Percentiles rank a stretch among this genome's conserved stretches.
phyloP scores from a whole-genome alignment of 1,140 invertebrate genomes.

The Bilobella aurantiaca region DNA sequence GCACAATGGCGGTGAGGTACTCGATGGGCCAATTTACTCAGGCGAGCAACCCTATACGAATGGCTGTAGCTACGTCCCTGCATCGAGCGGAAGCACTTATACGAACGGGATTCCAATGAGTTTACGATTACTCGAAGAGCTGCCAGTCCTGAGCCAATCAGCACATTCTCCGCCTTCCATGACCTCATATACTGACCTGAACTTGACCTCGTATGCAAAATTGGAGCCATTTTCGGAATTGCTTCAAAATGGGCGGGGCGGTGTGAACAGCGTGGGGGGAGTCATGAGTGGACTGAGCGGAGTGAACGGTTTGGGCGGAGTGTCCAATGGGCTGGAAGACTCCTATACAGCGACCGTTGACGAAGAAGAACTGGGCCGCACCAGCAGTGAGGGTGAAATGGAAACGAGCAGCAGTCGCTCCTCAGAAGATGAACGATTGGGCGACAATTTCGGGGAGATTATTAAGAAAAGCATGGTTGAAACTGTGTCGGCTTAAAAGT shows the following conservation, averaged over 20 bases:
- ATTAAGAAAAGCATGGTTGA: slow-evolving; percentile 87
- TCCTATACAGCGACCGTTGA: slow-evolving; percentile 11
- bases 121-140: too few relatives aligned
- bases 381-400: slow-evolving; percentile 16
- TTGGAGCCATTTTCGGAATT: slow-evolving; percentile 60
- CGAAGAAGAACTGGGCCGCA: slow-evolving; percentile 24
- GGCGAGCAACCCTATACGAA: too few relatives aligned
- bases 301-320: too few relatives aligned
- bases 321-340: slow-evolving; percentile 42
- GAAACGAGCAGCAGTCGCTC: slow-evolving; percentile 16
- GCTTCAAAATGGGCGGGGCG: slow-evolving; percentile 45
- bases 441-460: slow-evolving; percentile 78
- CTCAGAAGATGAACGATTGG: slow-evolving; percentile 21
- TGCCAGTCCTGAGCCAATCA: too few relatives aligned
- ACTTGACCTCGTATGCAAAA: slow-evolving; percentile 42
- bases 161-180: background rate
- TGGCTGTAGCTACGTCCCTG: background rate
- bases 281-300: too few relatives aligned
- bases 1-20: too few relatives aligned
- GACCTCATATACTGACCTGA: slow-evolving; percentile 23
- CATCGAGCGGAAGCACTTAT: too few relatives aligned
- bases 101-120: too few relatives aligned
- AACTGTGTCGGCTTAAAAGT: slow-evolving; percentile 65
- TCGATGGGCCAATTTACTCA: slow-evolving; percentile 5
- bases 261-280: too few relatives aligned